phyloP scores from a whole-genome alignment of 2,888 invertebrate genomes.

The Malthinus seriepunctatus region DNA sequence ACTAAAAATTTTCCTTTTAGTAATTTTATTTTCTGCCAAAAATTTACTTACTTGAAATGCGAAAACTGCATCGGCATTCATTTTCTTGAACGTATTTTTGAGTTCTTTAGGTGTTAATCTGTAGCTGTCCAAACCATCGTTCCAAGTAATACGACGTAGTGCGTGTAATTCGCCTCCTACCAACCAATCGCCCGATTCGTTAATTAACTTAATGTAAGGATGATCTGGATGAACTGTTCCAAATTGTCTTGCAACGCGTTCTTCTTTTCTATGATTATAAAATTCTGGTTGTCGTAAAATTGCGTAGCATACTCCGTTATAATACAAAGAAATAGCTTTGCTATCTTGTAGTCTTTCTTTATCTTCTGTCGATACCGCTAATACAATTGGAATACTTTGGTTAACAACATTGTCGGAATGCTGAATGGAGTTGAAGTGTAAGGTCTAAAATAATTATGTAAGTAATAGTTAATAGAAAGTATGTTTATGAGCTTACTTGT shows the following conservation, averaged over 20 bases:
- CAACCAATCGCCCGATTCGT: constrained; percentile 93
- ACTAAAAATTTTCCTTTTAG: constrained; percentile 2
- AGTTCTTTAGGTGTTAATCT: constrained; percentile 94
- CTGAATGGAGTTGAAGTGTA: constrained; percentile 81
- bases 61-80: constrained; percentile 94
- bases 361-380: constrained; percentile 74
- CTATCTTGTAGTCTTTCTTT: constrained; percentile 74
- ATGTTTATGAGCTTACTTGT: constrained; percentile 58
- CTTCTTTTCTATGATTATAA: constrained; percentile 92
- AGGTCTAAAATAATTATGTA: constrained; percentile 10
- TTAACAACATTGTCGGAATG: constrained; percentile 65
- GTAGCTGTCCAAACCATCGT: constrained; percentile 94
- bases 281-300: constrained; percentile 88
- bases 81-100: constrained; percentile 74
- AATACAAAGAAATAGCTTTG: constrained; percentile 67
- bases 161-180: constrained; percentile 94
- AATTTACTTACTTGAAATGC: constrained; percentile 79
- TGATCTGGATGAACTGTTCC: constrained; percentile 85
- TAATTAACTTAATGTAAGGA: constrained; percentile 92
- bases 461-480: neutral
- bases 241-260: constrained; percentile 89
- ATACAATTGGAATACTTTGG: constrained; percentile 94
- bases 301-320: constrained; percentile 71
- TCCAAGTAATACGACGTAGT: constrained; percentile 85
- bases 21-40: neutral